A percentile compares a stretch with the other conserved stretches of the same genome.
Evolutionary conservation across 2,888 invertebrate genomes (phyloP).

Genomic region (Caenorhabditis sp.): DNA sequence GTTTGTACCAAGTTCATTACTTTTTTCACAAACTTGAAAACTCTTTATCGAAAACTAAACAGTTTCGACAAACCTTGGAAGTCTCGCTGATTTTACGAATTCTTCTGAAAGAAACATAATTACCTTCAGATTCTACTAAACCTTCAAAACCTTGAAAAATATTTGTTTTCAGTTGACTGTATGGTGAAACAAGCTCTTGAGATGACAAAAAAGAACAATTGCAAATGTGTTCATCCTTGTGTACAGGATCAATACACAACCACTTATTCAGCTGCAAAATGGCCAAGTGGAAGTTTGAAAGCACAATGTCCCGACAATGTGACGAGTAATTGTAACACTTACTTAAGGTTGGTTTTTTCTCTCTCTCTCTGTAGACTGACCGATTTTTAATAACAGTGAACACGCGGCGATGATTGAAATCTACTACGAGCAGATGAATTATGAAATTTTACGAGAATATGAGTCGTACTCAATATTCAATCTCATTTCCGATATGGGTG

Average conservation of each 20-base stretch:
- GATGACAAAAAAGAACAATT: slow-evolving; percentile 22
- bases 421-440: slow-evolving; percentile 70
- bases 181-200: slow-evolving; percentile 12
- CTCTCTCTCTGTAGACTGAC: not conserved
- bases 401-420: slow-evolving; percentile 69
- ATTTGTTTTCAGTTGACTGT: slow-evolving; percentile 59
- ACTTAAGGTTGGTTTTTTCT: slow-evolving; percentile 41
- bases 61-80: too few relatives aligned
- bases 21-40: too few relatives aligned
- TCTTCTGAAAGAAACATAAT: too few relatives aligned
- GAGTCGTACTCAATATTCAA: slow-evolving; percentile 68
- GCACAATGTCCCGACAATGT: slow-evolving; percentile 46
- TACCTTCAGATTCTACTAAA: too few relatives aligned
- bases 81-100: too few relatives aligned
- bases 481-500: slow-evolving; percentile 66
- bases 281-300: slow-evolving; percentile 57
- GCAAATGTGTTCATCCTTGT: slow-evolving; percentile 58
- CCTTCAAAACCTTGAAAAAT: too few relatives aligned
- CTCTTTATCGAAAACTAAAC: too few relatives aligned
- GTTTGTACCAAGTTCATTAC: too few relatives aligned
- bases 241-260: slow-evolving; percentile 65
- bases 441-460: slow-evolving; percentile 63
- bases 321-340: slow-evolving; percentile 47
- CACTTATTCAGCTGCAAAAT: slow-evolving; percentile 66
- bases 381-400: slow-evolving; percentile 48